Percentiles rank a stretch among this genome's conserved stretches.
phyloP scores from a whole-genome alignment of 2,113 vertebrate genomes.

The Chinchilla lanigera region DNA sequence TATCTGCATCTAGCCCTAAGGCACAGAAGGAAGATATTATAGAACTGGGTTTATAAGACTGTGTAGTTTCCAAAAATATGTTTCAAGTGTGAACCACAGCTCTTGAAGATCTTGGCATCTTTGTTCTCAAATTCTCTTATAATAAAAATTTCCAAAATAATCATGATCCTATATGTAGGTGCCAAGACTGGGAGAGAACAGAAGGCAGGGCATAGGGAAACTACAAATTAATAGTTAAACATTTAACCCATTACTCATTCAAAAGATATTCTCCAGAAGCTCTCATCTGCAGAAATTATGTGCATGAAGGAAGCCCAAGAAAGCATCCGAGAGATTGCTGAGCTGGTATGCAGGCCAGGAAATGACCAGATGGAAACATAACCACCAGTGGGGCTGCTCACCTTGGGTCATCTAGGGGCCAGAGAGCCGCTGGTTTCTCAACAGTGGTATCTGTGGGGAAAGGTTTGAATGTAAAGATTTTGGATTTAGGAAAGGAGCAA shows the following conservation, averaged over 20 bases:
- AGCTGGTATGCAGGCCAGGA: background rate
- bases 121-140: slow-evolving; percentile 35
- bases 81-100: slow-evolving; percentile 45
- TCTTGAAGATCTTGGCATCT: slow-evolving; percentile 45
- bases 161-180: background rate
- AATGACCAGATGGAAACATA: background rate
- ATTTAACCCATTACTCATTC: background rate
- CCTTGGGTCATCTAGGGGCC: background rate
- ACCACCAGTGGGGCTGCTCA: background rate
- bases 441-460: background rate
- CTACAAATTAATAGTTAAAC: slow-evolving; percentile 23
- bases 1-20: slow-evolving; percentile 2
- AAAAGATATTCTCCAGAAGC: background rate
- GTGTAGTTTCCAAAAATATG: slow-evolving; percentile 45
- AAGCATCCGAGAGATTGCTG: slow-evolving; percentile 22
- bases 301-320: background rate
- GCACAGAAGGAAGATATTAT: background rate
- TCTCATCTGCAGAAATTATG: slow-evolving; percentile 21
- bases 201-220: background rate
- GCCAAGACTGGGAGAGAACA: background rate
- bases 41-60: slow-evolving; percentile 31
- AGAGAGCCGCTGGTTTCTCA: background rate
- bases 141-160: slow-evolving; percentile 41
- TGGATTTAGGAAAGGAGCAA: background rate
- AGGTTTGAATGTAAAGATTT: background rate